Evolutionary conservation across 2,113 vertebrate genomes (phyloP), one percentile per base, ranked within the genome.

Genomic region (Chaenocephalus aceratus): DNA sequence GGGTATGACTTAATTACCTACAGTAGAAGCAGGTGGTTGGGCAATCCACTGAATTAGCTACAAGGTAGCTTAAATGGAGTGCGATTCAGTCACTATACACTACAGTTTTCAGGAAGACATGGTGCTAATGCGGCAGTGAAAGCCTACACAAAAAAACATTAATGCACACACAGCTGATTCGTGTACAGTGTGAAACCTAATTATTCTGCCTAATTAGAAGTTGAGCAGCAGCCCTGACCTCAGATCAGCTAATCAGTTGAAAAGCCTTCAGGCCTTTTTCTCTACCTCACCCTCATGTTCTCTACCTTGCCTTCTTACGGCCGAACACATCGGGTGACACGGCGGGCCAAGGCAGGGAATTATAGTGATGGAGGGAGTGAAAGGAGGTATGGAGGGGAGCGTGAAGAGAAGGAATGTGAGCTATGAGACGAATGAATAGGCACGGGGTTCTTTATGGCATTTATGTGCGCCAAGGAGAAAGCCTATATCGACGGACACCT

Each of bases 131-230:
- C 10, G 41, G 16, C 59, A 5, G 1, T 7, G 36, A 41, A 41
- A 45, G 21, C 0, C 36, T 23, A 53, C 46, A 56, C 26, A 15
- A 56, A 26, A 30, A 34, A 16, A 59, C 53, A 76, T 14, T 6
- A 6, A 14, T 14, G 2, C 66, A 59, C 61, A 64, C 58, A 51
- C 10, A 6, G 53, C 12, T 53, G 60, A 65, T 51, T 34, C 14
- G 10, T 74, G 49, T 74, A 63, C 0, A 41, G 58, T 36, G 63
- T 77, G 65, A 82, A 86, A 83, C 48, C 74, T 75, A 72, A 83
- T 90, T 86, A 86, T 90, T 89, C 71, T 81, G 73, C 70, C 82
- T 88, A 86, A 90, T 88, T 85, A 89, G 68, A 44, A 84, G 80
- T 10, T 59, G 57, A 85, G 62, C 74, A 65, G 51, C 66, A 30